Evolutionary conservation across 1,140 invertebrate genomes (phyloP).

Genomic region (Plodia interpunctella): DNA sequence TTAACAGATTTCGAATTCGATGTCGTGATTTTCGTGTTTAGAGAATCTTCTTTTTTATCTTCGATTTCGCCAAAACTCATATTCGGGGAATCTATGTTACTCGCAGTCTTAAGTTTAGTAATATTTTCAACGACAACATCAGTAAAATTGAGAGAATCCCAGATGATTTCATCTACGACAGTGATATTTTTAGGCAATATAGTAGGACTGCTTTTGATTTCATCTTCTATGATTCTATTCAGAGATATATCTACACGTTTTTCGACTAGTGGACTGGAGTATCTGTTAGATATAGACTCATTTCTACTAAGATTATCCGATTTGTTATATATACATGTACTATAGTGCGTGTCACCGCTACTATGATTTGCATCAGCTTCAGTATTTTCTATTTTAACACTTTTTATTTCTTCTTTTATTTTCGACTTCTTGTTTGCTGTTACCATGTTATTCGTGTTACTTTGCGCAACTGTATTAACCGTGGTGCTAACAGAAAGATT

Average conservation of each 20-base stretch:
- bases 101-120: constrained; percentile 33
- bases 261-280: not conserved
- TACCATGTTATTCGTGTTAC: not conserved
- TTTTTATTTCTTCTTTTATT: not conserved
- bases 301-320: not conserved
- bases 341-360: not conserved
- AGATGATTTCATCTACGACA: constrained; percentile 40
- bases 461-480: not conserved
- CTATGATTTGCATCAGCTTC: not conserved
- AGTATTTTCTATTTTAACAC: not conserved
- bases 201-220: constrained; percentile 1
- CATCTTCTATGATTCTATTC: not conserved
- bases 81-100: constrained; percentile 50
- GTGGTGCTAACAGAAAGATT: not conserved
- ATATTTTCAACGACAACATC: constrained; percentile 45
- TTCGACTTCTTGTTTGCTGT: not conserved
- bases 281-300: not conserved
- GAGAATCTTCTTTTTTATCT: constrained; percentile 18
- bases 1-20: constrained; percentile 34
- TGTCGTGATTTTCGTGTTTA: constrained; percentile 19
- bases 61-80: constrained; percentile 53
- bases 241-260: not conserved
- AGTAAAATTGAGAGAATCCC: constrained; percentile 58
- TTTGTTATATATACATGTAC: not conserved
- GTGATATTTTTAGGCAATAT: constrained; percentile 7